A percentile compares a stretch with the other conserved stretches of the same genome.
These are phyloP conservation scores for Macrochelys suwanniensis DNA, from an alignment of 2,797 vertebrate genomes.

Conservation along the genomic window DNA sequence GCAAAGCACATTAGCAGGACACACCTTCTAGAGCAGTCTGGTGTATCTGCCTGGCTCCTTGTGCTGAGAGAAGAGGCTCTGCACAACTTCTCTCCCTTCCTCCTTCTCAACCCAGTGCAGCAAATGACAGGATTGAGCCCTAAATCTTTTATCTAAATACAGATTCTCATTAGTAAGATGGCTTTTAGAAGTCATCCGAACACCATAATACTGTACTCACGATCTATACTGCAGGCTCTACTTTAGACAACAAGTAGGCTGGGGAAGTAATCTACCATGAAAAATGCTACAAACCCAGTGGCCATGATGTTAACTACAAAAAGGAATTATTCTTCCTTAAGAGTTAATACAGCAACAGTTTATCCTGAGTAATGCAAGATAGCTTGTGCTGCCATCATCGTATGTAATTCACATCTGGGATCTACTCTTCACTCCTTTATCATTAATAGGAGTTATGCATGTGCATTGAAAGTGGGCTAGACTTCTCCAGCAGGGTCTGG, in stretches of 20 bases:
- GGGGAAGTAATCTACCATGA: not conserved
- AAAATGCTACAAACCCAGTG: not conserved
- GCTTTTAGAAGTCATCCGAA: not conserved
- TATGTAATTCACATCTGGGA: not conserved
- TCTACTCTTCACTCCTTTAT: not conserved
- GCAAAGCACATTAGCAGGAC: not conserved
- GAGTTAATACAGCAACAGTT: not conserved
- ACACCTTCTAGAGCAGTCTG: too few relatives aligned
- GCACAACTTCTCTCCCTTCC: too few relatives aligned
- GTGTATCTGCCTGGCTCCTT: too few relatives aligned
- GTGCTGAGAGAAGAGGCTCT: too few relatives aligned
- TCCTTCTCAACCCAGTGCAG: not conserved
- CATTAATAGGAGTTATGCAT: not conserved
- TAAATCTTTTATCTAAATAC: not conserved
- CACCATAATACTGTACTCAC: fast-evolving
- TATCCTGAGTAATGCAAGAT: not conserved
- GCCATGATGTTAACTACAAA: not conserved
- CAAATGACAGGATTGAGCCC: not conserved
- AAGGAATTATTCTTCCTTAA: not conserved
- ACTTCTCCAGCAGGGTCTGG: not conserved
- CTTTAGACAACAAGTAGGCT: not conserved
- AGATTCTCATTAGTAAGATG: not conserved
- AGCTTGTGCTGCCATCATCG: not conserved
- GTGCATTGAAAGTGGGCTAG: not conserved
- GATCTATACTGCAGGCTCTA: not conserved